phyloP scores from a whole-genome alignment of 2,888 invertebrate species.

The Petrophora chlorosata region DNA sequence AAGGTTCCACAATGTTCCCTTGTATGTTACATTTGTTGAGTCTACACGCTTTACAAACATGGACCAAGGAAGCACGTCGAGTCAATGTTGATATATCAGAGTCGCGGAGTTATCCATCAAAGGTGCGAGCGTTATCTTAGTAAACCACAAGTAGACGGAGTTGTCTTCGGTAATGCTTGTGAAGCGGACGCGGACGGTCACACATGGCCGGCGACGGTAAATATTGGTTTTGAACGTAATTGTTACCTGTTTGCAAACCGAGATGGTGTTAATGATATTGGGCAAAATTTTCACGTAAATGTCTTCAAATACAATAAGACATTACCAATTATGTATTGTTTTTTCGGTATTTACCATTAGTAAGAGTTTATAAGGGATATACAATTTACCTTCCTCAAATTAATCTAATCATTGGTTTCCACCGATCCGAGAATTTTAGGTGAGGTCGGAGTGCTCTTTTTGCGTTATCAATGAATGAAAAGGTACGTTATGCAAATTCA shows the following conservation, averaged over 20 bases:
- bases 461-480: slow-evolving; percentile 3
- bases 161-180: slow-evolving; percentile 19
- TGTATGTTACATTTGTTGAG: background rate
- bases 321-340: too few species aligned
- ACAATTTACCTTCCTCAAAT: too few species aligned
- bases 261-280: slow-evolving; percentile 8
- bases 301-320: background rate
- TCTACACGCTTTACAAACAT: background rate
- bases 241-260: slow-evolving; percentile 2
- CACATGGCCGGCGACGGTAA: background rate
- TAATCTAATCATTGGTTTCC: too few species aligned
- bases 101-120: too few species aligned
- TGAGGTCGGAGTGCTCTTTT: too few species aligned
- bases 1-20: background rate
- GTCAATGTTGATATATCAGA: slow-evolving; percentile 41
- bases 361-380: too few species aligned
- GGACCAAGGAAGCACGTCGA: slow-evolving; percentile 37
- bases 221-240: slow-evolving; percentile 10
- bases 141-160: slow-evolving; percentile 15
- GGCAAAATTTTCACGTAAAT: background rate
- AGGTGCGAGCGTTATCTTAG: slow-evolving; percentile 7
- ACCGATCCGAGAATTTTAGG: too few species aligned
- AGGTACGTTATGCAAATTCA: too few species aligned
- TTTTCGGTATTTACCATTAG: too few species aligned
- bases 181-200: slow-evolving; percentile 9